A percentile compares a stretch with the other conserved stretches of the same genome.
Conservation (phyloP, 2,888 invertebrate species). For the Heteromurus nitidus region DNA sequence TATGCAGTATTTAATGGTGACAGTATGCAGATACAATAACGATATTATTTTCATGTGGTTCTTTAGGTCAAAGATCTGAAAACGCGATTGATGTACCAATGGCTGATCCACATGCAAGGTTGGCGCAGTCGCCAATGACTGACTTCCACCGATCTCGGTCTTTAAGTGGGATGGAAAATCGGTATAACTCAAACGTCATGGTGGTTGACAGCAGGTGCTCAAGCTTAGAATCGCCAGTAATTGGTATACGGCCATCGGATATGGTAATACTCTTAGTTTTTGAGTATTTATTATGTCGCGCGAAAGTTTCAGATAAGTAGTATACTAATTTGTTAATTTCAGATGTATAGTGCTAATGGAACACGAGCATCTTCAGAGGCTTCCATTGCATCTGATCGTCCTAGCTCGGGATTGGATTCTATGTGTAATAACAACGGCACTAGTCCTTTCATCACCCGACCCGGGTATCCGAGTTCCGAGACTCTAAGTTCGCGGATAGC, state of each 20-base stretch:
- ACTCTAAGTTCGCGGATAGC: slow-evolving; percentile 33
- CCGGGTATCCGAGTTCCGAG: slow-evolving; percentile 25
- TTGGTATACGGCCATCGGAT: slow-evolving; percentile 48
- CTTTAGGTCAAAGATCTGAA: slow-evolving; percentile 25
- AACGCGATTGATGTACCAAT: neutral
- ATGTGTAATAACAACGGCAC: slow-evolving; percentile 33
- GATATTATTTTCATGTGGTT: neutral
- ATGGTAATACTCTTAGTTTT: slow-evolving; percentile 25
- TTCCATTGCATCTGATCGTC: slow-evolving; percentile 57
- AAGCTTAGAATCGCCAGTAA: slow-evolving; percentile 56
- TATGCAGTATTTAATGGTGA: no score
- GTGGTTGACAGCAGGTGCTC: slow-evolving; percentile 57
- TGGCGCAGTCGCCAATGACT: neutral
- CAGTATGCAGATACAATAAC: no score
- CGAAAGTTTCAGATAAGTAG: no score
- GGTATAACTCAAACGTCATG: slow-evolving; percentile 48
- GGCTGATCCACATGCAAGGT: slow-evolving; percentile 11
- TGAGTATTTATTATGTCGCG: neutral
- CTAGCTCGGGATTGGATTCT: slow-evolving; percentile 57
- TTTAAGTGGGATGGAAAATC: slow-evolving; percentile 1
- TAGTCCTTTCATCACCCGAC: slow-evolving; percentile 30
- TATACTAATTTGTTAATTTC: neutral
- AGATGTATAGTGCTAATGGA: slow-evolving; percentile 55
- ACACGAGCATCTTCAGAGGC: slow-evolving; percentile 62
- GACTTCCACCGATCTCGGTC: slow-evolving; percentile 37